Percentiles rank a stretch among this genome's conserved stretches.
Conservation (phyloP, 2,888 invertebrate species). For the Drosophila prostipennis region DNA sequence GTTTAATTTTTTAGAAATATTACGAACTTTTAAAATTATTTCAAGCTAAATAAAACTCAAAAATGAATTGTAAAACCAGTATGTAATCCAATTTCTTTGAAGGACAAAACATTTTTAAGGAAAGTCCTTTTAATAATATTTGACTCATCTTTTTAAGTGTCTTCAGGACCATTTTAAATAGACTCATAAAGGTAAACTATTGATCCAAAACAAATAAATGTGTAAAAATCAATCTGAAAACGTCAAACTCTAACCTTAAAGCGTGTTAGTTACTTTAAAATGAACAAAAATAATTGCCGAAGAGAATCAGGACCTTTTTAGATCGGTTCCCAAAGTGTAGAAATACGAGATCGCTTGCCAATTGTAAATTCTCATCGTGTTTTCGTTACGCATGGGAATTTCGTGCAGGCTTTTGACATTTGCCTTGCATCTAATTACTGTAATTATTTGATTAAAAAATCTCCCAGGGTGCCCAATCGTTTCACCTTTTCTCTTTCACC, state of each 20-base stretch:
- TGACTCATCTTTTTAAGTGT: too few relatives aligned
- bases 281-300: not conserved
- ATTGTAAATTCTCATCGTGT: slow-evolving; percentile 19
- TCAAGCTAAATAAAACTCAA: too few relatives aligned
- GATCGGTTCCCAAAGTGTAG: slow-evolving; percentile 1
- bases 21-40: not conserved
- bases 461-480: slow-evolving; percentile 69
- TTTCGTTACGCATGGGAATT: slow-evolving; percentile 40
- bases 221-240: not conserved
- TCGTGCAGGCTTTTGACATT: slow-evolving; percentile 42
- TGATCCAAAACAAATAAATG: too few relatives aligned
- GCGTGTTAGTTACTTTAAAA: not conserved
- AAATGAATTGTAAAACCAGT: too few relatives aligned
- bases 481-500: slow-evolving; percentile 33
- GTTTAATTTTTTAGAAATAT: slow-evolving; percentile 1
- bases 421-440: slow-evolving; percentile 68
- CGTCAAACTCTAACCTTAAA: not conserved
- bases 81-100: too few relatives aligned
- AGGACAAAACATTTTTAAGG: too few relatives aligned
- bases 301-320: not conserved
- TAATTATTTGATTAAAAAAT: slow-evolving; percentile 77
- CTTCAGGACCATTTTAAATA: too few relatives aligned
- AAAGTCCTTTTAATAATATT: too few relatives aligned
- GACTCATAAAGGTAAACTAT: too few relatives aligned
- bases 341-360: slow-evolving; percentile 1